Percentiles rank a stretch among this genome's conserved stretches.
Conservation (phyloP, 2,113 vertebrate species). For the Atractosteus spatula region DNA sequence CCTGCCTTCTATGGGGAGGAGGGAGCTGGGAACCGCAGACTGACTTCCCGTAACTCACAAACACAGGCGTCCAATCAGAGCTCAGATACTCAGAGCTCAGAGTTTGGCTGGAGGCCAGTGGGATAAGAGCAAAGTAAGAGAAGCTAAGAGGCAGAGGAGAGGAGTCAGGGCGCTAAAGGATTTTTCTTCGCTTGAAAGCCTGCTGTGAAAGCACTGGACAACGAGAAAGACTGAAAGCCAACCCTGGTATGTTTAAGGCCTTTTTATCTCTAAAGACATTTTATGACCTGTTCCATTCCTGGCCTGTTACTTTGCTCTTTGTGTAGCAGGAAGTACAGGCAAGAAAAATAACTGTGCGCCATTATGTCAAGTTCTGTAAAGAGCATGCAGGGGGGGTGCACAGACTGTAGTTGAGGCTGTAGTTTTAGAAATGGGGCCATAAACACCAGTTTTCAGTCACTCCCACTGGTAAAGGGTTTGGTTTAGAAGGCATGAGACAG, state of each 20-base stretch:
- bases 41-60: constrained; percentile 68
- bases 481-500: too few relatives aligned
- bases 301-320: not conserved
- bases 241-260: constrained; percentile 14
- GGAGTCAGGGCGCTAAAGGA: not conserved
- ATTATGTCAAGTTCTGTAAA: not conserved
- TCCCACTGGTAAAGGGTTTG: too few relatives aligned
- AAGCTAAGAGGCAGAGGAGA: constrained; percentile 6
- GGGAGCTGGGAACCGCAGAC: constrained; percentile 58
- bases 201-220: not conserved
- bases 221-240: not conserved
- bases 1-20: constrained; percentile 21
- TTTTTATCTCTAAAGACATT: not conserved
- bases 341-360: constrained; percentile 10
- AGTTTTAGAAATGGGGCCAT: too few relatives aligned
- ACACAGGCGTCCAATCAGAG: constrained; percentile 35
- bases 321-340: constrained; percentile 19
- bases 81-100: constrained; percentile 29
- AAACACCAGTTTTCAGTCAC: too few relatives aligned
- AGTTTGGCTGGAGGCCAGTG: constrained; percentile 43
- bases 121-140: constrained; percentile 20
- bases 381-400: not conserved
- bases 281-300: constrained; percentile 4
- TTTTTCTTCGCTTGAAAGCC: not conserved
- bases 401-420: too few relatives aligned